These are phyloP conservation scores for Clinocottus analis DNA, from an alignment of 2,113 vertebrate genomes.

Conservation along the genomic window DNA sequence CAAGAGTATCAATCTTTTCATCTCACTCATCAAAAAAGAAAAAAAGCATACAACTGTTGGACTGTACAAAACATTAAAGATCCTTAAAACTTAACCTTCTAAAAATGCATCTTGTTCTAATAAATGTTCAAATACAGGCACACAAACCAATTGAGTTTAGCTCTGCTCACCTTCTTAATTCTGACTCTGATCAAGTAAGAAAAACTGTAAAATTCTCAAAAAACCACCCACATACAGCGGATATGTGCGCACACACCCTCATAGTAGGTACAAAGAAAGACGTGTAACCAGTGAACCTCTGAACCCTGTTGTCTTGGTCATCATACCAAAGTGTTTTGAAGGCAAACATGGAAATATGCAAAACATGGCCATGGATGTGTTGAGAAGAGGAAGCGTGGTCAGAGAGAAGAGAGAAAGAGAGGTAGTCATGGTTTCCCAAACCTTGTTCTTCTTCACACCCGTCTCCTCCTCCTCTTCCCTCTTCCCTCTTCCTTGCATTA, in stretches of 20 bases:
- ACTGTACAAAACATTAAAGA: not conserved
- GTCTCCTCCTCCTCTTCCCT: conserved; percentile 44
- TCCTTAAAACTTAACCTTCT: not conserved
- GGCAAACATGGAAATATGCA: conserved; percentile 75
- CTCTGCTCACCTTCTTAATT: conserved; percentile 4
- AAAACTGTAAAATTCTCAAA: conserved; percentile 18
- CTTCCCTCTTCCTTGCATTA: conserved; percentile 48
- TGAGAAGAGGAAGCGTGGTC: conserved; percentile 57
- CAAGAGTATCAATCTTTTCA: not conserved
- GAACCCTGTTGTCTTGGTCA: conserved; percentile 53
- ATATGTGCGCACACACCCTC: conserved; percentile 16
- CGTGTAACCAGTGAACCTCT: conserved; percentile 34
- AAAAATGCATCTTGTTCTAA: not conserved
- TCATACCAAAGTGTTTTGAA: conserved; percentile 66
- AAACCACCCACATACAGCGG: conserved; percentile 18
- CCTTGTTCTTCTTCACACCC: conserved; percentile 37
- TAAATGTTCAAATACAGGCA: not conserved
- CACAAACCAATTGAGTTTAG: not conserved
- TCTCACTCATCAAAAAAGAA: not conserved
- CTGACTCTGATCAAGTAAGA: conserved; percentile 33
- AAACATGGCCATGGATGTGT: conserved; percentile 70
- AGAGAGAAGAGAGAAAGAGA: conserved; percentile 63
- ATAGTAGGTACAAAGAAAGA: conserved; percentile 29
- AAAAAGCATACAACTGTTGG: not conserved
- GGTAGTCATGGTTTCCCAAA: conserved; percentile 62